Conservation (phyloP, 2,888 invertebrate species). For the Tenthredo livida region DNA sequence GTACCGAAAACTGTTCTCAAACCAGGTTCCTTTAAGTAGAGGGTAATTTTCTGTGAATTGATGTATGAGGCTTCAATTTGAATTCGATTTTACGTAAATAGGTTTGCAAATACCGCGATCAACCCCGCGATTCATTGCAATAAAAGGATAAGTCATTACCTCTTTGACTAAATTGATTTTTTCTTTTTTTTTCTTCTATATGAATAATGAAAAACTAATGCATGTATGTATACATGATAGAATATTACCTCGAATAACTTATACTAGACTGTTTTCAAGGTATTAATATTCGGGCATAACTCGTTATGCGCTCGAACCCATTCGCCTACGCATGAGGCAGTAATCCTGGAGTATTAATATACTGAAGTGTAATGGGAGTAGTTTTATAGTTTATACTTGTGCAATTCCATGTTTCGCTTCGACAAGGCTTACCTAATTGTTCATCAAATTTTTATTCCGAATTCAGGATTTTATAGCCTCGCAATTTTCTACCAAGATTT, state of each 20-base stretch:
- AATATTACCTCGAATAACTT: neutral
- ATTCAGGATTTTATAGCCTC: neutral
- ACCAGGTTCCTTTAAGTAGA: neutral
- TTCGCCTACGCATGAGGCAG: slow-evolving; percentile 19
- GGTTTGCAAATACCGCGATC: neutral
- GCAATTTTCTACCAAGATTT: neutral
- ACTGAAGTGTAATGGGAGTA: slow-evolving; percentile 25
- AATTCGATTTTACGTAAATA: neutral
- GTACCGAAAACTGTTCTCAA: neutral
- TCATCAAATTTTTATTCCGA: neutral
- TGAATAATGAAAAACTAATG: neutral
- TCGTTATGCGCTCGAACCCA: slow-evolving; percentile 22
- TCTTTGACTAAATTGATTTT: neutral
- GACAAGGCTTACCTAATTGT: slow-evolving; percentile 26
- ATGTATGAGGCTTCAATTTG: neutral
- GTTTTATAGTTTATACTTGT: slow-evolving; percentile 17
- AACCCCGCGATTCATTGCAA: neutral
- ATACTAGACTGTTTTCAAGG: neutral
- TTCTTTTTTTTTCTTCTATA: neutral
- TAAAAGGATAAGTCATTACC: neutral
- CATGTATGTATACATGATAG: neutral
- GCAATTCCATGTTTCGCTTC: slow-evolving; percentile 32
- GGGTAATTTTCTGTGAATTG: neutral
- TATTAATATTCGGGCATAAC: slow-evolving; percentile 41
- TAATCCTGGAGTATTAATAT: slow-evolving; percentile 42